Base-by-base conservation (phyloP, 2,113 vertebrate species). In the Marmota flaviventris region DNA sequence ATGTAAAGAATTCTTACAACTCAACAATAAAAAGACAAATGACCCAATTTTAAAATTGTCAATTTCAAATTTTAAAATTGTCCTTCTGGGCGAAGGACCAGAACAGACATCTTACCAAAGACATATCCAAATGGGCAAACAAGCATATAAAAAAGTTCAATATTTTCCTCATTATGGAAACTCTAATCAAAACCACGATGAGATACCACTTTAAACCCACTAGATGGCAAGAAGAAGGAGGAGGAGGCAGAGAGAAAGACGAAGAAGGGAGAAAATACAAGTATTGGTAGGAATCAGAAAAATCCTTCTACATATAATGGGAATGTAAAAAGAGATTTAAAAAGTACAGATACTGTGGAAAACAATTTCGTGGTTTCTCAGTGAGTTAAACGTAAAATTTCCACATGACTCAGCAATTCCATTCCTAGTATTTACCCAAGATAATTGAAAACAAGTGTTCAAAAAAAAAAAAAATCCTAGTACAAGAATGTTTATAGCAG, bases 361-460 rank as follows among this genome's bases (percentile, higher is more conserved):
- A 86, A 91, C 29, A 93, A 73, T 61, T 63, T 73, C 16, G 32
- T 85, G 48, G 18, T 75, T 92, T 79, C 48, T 61, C 58, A 76
- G 27, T 79, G 85, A 77, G 48, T 82, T 65, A 72, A 92, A 42
- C n/a, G 82, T 79, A 85, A 92, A 96, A 72, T 86, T 82, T 63
- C 37, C 27, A 70, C 5, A 79, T 85, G 48, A 92, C 24, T 65
- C 70, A 70, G 22, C 7, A 92, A 29, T 82, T 85, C 61, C 61
- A 82, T 39, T 72, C 16, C n/a, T 92, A 79, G 48, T 63, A 82
- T 72, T 70, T 39, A 63, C 25, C 58, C 73, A 86, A 92, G 56
- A 77, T n/a, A 82, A 92, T 1, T 86, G 32, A 97, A 96, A 92
- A 92, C 34, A 92, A 70, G 16, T 56, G 4, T 90, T 82, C 24